Percentiles rank a stretch among this genome's conserved stretches.
phyloP scores from a whole-genome alignment of 2,797 vertebrate species.

The Scomberomorus guttatus region DNA sequence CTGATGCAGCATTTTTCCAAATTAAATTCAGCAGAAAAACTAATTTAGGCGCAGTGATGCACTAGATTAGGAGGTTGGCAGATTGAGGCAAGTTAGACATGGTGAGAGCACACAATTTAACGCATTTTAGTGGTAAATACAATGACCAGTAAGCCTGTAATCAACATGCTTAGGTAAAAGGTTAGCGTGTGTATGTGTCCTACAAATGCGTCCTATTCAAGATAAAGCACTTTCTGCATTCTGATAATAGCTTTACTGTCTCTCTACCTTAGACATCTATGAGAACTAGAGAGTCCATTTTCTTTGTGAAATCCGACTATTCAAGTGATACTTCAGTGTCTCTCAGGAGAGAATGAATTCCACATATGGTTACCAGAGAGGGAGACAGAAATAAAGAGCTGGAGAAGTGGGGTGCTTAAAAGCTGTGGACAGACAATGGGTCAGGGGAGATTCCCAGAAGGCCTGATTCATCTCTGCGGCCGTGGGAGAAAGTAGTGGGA shows the following conservation, averaged over 20 bases:
- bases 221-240: background rate
- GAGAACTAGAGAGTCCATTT: constrained; percentile 19
- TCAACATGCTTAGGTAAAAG: background rate
- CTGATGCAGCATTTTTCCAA: background rate
- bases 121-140: background rate
- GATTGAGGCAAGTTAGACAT: background rate
- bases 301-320: constrained; percentile 60
- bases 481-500: constrained; percentile 43
- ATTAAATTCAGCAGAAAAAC: constrained; percentile 9
- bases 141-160: background rate
- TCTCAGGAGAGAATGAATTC: constrained; percentile 58
- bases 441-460: constrained; percentile 55
- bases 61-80: background rate
- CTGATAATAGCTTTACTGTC: background rate
- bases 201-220: too few species aligned
- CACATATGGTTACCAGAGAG: constrained; percentile 53
- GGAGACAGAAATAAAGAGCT: constrained; percentile 25
- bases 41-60: background rate
- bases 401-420: constrained; percentile 35
- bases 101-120: background rate
- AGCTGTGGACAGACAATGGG: constrained; percentile 56
- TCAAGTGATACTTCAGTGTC: constrained; percentile 43
- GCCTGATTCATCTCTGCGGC: constrained; percentile 42
- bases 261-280: background rate
- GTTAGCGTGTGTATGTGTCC: too few species aligned